Evolutionary conservation across 2,888 invertebrate genomes (phyloP).

Genomic region (Oscheius sp.): DNA sequence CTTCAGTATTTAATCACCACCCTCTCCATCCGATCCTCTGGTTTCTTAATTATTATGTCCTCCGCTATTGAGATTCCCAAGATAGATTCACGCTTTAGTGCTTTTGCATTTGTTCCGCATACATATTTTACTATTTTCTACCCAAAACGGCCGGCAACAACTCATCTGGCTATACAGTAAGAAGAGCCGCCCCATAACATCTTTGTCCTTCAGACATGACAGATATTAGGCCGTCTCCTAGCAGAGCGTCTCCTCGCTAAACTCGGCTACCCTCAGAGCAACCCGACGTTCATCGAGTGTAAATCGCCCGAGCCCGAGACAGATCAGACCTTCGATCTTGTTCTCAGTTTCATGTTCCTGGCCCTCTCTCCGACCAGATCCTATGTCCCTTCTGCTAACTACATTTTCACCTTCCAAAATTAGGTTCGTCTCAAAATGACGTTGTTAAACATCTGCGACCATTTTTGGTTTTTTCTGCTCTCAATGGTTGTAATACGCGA

Average conservation of each 20-base stretch:
- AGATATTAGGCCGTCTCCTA: too few species aligned
- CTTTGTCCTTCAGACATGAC: too few species aligned
- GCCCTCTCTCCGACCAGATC: conserved; percentile 9
- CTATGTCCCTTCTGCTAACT: conserved; percentile 10
- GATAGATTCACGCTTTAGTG: too few species aligned
- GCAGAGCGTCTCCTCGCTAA: too few species aligned
- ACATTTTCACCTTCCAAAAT: conserved; percentile 27
- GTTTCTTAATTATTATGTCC: conserved; percentile 4
- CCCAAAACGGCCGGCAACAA: too few species aligned
- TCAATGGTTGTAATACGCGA: background rate
- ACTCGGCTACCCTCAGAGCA: background rate
- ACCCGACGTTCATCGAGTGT: conserved; percentile 27
- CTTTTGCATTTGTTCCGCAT: too few species aligned
- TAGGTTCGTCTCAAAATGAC: conserved; percentile 23
- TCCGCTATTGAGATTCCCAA: background rate
- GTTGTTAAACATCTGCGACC: background rate
- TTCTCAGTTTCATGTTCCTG: conserved; percentile 29
- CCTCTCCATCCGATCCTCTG: background rate
- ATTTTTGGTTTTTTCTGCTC: background rate
- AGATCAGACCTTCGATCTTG: conserved; percentile 20
- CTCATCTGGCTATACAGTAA: too few species aligned
- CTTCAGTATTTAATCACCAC: conserved; percentile 18
- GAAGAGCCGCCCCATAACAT: too few species aligned
- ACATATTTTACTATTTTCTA: too few species aligned
- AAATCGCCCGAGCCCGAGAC: conserved; percentile 14